phyloP scores from a whole-genome alignment of 2,888 invertebrate genomes.

The Phragmatobia fuliginosa region DNA sequence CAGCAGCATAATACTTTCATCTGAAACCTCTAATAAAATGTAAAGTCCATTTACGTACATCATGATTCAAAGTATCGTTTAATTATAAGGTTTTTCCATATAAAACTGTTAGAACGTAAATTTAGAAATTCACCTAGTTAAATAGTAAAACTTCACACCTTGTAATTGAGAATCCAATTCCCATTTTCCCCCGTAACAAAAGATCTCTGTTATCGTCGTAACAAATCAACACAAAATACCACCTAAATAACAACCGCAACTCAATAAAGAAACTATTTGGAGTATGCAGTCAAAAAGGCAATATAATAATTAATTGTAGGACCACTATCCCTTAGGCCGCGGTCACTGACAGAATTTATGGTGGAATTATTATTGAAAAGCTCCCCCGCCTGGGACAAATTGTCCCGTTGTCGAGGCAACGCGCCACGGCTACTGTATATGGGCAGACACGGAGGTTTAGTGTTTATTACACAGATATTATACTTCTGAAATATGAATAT shows the following conservation, averaged over 20 bases:
- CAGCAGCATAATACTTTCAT: too few relatives aligned
- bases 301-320: conserved; percentile 77
- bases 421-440: conserved; percentile 30
- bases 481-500: conserved; percentile 19
- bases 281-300: conserved; percentile 73
- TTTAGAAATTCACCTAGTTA: not conserved
- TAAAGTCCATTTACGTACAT: not conserved
- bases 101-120: too few relatives aligned
- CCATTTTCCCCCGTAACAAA: not conserved
- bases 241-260: conserved; percentile 50
- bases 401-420: conserved; percentile 65
- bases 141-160: not conserved
- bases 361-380: conserved; percentile 79
- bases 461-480: conserved; percentile 41
- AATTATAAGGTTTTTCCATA: too few relatives aligned
- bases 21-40: too few relatives aligned
- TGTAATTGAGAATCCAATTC: not conserved
- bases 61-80: not conserved
- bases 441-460: conserved; percentile 32
- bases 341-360: conserved; percentile 74
- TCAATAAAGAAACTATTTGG: conserved; percentile 72
- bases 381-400: conserved; percentile 69
- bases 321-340: conserved; percentile 60
- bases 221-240: conserved; percentile 42
- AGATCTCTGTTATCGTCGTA: conserved; percentile 17